Conservation (phyloP, 2,797 vertebrate species). For the Balearica regulorum region DNA sequence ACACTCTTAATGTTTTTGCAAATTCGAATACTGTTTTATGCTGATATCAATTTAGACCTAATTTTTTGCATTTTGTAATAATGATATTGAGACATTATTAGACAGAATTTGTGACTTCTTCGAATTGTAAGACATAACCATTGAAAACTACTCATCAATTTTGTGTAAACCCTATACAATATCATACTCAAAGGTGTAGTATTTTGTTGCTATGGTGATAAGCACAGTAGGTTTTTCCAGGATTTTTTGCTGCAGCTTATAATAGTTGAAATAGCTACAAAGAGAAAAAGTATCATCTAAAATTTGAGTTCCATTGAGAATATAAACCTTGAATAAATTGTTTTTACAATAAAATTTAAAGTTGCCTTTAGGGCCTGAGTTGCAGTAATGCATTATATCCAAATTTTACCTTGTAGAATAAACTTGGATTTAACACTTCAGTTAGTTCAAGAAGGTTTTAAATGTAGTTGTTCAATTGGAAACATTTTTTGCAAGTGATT, state of each 20-base stretch:
- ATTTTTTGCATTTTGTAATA: background rate
- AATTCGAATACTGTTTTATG: background rate
- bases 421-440: background rate
- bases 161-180: background rate
- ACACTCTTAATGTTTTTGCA: background rate
- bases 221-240: background rate
- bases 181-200: background rate
- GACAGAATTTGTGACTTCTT: background rate
- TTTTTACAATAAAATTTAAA: background rate
- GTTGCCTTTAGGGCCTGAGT: background rate
- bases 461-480: background rate
- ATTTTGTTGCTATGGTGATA: background rate
- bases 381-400: background rate
- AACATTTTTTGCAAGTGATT: background rate
- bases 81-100: background rate
- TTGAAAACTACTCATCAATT: background rate
- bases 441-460: background rate
- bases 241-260: background rate
- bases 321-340: background rate
- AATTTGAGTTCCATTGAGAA: background rate
- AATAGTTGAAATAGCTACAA: background rate
- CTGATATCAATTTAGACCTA: background rate
- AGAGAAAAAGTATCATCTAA: background rate
- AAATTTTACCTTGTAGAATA: background rate
- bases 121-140: background rate